A percentile compares a stretch with the other conserved stretches of the same genome.
Evolutionary conservation across 2,888 invertebrate species (phyloP).

Genomic region (Mesoligia furuncula): DNA sequence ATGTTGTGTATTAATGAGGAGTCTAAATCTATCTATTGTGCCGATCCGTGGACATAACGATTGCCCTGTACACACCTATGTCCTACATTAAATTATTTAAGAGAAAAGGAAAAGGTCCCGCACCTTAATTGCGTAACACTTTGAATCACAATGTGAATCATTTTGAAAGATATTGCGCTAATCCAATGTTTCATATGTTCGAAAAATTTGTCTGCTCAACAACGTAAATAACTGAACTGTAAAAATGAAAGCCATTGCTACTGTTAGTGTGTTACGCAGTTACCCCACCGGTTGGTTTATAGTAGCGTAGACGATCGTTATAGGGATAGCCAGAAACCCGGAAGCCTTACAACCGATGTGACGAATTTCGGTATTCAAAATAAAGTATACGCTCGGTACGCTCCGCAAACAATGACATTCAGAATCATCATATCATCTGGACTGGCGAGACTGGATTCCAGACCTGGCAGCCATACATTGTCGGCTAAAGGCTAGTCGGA

Average conservation of each 20-base stretch:
- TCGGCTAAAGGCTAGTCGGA: conserved; percentile 3
- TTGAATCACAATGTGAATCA: too few relatives aligned
- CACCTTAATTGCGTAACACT: neutral
- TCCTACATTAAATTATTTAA: neutral
- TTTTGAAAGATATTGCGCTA: too few relatives aligned
- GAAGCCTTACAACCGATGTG: neutral
- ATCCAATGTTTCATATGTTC: too few relatives aligned
- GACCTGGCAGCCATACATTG: neutral
- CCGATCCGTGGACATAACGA: neutral
- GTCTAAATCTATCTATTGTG: neutral
- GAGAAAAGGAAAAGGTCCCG: neutral
- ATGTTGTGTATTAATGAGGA: neutral
- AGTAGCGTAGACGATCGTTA: neutral
- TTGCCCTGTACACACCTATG: neutral
- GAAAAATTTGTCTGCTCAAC: neutral
- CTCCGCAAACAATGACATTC: neutral
- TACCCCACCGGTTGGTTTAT: neutral
- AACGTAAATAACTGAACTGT: neutral
- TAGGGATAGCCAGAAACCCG: neutral
- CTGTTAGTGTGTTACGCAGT: neutral
- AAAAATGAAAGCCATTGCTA: neutral
- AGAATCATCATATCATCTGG: neutral
- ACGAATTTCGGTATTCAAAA: neutral
- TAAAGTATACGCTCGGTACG: neutral
- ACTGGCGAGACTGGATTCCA: conserved; percentile 23